Base-by-base conservation (phyloP, 2,113 vertebrate species). In the Nannobrachium achirus region DNA sequence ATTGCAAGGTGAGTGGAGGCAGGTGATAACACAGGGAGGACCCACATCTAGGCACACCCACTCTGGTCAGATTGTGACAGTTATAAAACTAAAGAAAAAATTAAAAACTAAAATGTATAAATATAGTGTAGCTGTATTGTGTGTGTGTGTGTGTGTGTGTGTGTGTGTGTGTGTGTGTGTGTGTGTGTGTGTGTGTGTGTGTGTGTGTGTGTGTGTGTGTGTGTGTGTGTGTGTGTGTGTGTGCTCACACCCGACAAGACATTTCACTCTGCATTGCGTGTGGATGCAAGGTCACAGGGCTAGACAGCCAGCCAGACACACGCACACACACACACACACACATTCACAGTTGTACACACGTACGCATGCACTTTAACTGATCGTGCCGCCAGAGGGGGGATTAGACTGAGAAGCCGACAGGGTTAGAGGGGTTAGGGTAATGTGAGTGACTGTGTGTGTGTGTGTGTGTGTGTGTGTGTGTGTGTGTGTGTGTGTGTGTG, bases 201-300 rank as follows among this genome's bases (percentile, higher is more conserved):
- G n/a, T n/a, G n/a, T n/a, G n/a, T n/a, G n/a, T n/a, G n/a, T n/a
- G n/a, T n/a, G n/a, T n/a, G n/a, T n/a, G n/a, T n/a, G n/a, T n/a
- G n/a, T n/a, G n/a, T n/a, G n/a, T n/a, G n/a, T n/a, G n/a, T n/a
- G 69, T 76, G 75, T 70, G 75, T 59, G 65, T 70, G 49, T 76
- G 75, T 82, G 82, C 83, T 84, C 71, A 88, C 86, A 90, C 82
- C 63, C 82, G 81, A 33, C 78, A 39, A 80, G 69, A 75, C 61
- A 72, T 73, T 80, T 78, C 71, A 56, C 65, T 79, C 76, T 77
- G 73, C 71, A 78, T 91, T 51, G 83, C 89, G 82, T 92, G 88
- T 85, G 73, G 78, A 77, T 85, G 82, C 81, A 89, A 90, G 91
- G 91, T 92, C 91, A 90, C 68, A 75, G 69, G 78, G 70, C 76